A percentile compares a stretch with the other conserved stretches of the same genome.
Evolutionary conservation across 1,140 invertebrate species (phyloP).

Genomic region (Melipona quadrifasciata): DNA sequence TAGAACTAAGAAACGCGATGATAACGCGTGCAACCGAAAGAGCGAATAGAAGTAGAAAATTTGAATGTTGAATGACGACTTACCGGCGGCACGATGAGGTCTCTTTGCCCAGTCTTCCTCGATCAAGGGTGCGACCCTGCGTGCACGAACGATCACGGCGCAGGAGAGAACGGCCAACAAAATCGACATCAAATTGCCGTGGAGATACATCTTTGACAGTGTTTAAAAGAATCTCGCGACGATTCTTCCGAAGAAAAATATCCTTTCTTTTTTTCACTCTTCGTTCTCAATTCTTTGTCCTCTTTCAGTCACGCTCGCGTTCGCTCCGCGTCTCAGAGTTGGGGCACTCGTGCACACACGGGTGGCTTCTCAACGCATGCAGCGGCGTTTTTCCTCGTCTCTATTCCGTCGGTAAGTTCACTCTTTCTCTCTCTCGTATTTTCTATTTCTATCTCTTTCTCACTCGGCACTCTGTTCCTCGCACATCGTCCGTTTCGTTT

Average conservation of each 20-base stretch:
- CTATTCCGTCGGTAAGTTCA: constrained; percentile 17
- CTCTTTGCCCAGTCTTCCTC: constrained; percentile 77
- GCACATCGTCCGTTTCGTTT: not conserved
- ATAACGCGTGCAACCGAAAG: not conserved
- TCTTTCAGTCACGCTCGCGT: constrained; percentile 2
- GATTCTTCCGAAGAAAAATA: not conserved
- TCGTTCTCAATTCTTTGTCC: not conserved
- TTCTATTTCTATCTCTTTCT: constrained; percentile 34
- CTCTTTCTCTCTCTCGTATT: constrained; percentile 8
- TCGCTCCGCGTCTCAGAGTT: constrained; percentile 36
- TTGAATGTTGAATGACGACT: constrained; percentile 51
- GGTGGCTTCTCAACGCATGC: constrained; percentile 53
- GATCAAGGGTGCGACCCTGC: constrained; percentile 75
- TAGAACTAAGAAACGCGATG: not conserved
- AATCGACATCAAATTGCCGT: constrained; percentile 65
- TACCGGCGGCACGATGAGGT: constrained; percentile 77
- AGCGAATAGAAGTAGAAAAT: not conserved
- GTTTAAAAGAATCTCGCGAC: constrained; percentile 6
- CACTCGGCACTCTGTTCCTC: constrained; percentile 1
- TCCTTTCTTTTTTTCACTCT: constrained; percentile 9
- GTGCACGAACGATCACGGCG: constrained; percentile 63
- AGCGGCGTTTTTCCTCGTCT: constrained; percentile 41
- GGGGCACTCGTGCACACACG: constrained; percentile 43
- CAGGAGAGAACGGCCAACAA: constrained; percentile 68
- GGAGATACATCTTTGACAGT: constrained; percentile 68